phyloP scores from a whole-genome alignment of 2,888 invertebrate species.

The Caenorhabditis sinica region DNA sequence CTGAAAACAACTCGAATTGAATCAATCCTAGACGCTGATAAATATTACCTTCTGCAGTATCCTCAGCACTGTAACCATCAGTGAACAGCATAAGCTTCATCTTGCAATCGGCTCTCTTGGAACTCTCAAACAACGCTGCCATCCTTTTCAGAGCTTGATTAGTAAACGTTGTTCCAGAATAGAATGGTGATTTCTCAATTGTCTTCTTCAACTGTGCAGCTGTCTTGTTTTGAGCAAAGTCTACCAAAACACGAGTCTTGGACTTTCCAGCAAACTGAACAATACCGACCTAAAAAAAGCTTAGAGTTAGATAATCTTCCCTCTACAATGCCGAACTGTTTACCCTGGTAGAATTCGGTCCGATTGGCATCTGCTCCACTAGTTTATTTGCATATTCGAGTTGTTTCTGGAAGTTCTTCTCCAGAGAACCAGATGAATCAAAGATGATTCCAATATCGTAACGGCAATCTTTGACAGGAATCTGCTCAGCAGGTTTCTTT shows the following conservation, averaged over 20 bases:
- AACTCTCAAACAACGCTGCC: conserved; percentile 49
- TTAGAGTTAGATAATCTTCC: not conserved
- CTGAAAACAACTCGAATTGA: conserved; percentile 47
- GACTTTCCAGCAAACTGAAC: conserved; percentile 68
- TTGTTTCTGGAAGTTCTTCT: conserved; percentile 63
- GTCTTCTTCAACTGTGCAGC: conserved; percentile 22
- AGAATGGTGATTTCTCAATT: conserved; percentile 56
- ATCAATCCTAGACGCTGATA: too few species aligned
- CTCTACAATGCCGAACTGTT: not conserved
- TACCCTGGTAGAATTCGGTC: conserved; percentile 52
- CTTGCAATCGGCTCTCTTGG: conserved; percentile 43
- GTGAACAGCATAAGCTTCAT: conserved; percentile 64
- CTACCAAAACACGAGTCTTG: conserved; percentile 47
- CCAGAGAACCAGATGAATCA: conserved; percentile 70
- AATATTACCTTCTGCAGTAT: conserved; percentile 61
- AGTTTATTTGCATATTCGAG: conserved; percentile 57
- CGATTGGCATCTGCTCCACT: conserved; percentile 60
- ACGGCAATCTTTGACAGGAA: conserved; percentile 54
- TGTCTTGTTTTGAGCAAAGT: conserved; percentile 40
- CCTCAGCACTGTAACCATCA: conserved; percentile 69
- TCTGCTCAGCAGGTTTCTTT: conserved; percentile 9
- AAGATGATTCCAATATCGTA: conserved; percentile 69
- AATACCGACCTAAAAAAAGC: conserved; percentile 67
- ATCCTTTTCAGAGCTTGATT: conserved; percentile 67
- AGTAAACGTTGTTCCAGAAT: conserved; percentile 69